A percentile compares a stretch with the other conserved stretches of the same genome.
Evolutionary conservation across 2,888 invertebrate genomes (phyloP).

Genomic region (Pocota personata): DNA sequence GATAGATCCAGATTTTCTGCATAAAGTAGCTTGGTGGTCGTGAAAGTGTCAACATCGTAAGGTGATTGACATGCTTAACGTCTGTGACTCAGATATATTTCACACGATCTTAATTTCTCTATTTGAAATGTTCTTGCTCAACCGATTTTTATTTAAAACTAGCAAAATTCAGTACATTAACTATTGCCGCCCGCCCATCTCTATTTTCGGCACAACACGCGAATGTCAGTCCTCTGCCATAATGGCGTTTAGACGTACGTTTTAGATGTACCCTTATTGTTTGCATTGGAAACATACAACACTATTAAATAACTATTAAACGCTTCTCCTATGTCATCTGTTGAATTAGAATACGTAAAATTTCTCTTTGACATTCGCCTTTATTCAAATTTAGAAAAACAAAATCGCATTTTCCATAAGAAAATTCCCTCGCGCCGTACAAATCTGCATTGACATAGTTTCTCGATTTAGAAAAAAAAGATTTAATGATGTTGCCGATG

Average conservation of each 20-base stretch:
- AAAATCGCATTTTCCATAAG: constrained; percentile 13
- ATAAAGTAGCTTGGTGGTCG: neutral
- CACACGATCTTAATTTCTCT: neutral
- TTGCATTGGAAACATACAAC: too few relatives aligned
- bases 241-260: too few relatives aligned
- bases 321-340: too few relatives aligned
- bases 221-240: too few relatives aligned
- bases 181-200: too few relatives aligned
- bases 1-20: neutral
- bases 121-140: too few relatives aligned
- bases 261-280: too few relatives aligned
- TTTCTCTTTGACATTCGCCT: constrained; percentile 6
- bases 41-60: constrained; percentile 9
- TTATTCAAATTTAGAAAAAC: constrained; percentile 1
- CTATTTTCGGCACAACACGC: too few relatives aligned
- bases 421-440: neutral
- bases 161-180: too few relatives aligned
- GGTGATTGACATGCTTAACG: neutral
- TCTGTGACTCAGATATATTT: neutral
- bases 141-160: too few relatives aligned
- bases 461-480: neutral
- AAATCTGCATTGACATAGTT: constrained; percentile 38
- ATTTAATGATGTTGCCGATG: constrained; percentile 39
- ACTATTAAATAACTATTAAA: too few relatives aligned
- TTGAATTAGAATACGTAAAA: constrained; percentile 27